Percentiles rank a stretch among this genome's conserved stretches.
Evolutionary conservation across 2,113 vertebrate genomes (phyloP).

Genomic region (Entomyzon cyanotis): DNA sequence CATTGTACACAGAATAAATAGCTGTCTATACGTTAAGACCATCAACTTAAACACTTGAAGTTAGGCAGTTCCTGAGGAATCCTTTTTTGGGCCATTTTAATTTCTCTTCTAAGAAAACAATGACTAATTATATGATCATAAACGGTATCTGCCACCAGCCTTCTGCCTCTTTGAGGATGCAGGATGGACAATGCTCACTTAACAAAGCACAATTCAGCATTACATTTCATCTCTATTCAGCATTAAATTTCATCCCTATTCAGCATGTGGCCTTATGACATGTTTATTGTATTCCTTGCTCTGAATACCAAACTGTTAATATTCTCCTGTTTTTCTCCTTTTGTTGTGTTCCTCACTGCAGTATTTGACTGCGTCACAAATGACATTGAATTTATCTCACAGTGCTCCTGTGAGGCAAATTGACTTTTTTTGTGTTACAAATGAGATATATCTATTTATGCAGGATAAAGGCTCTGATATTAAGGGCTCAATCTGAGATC

Average conservation of each 20-base stretch:
- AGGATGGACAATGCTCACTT: neutral
- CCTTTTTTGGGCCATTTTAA: neutral
- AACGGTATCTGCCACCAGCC: neutral
- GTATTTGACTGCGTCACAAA: neutral
- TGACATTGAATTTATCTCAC: neutral
- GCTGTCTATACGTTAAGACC: neutral
- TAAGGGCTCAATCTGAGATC: neutral
- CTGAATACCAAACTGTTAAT: neutral
- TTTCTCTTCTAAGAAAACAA: neutral
- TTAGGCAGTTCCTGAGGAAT: neutral
- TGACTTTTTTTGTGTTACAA: neutral
- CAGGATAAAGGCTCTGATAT: neutral
- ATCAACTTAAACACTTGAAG: neutral
- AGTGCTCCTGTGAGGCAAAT: neutral
- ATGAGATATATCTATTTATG: neutral
- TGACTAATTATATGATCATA: neutral
- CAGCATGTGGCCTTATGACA: neutral
- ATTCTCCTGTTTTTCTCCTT: neutral
- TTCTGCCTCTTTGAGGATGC: neutral
- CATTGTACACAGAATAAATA: neutral
- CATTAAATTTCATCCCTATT: neutral
- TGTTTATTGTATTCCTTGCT: neutral
- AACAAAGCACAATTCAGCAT: neutral
- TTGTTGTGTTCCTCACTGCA: neutral
- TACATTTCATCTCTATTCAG: neutral